Percentiles rank a stretch among this genome's conserved stretches.
phyloP scores from a whole-genome alignment of 2,113 vertebrate genomes.

The Opisthocomus hoazin region DNA sequence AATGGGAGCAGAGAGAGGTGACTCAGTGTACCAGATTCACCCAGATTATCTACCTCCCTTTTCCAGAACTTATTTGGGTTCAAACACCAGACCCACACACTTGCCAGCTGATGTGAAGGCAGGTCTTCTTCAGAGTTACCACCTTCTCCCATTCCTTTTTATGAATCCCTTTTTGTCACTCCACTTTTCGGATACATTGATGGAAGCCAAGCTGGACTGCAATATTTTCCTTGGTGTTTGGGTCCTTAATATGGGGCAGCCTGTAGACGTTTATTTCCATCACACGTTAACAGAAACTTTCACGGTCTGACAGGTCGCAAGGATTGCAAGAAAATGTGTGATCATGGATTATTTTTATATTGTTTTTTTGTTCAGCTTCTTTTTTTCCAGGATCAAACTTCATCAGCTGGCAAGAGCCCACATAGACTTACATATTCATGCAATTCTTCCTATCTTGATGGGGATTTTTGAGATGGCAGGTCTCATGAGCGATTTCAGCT shows the following conservation, averaged over 20 bases:
- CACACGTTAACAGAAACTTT: neutral
- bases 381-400: neutral
- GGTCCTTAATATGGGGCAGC: neutral
- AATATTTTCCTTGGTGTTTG: neutral
- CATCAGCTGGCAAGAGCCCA: neutral
- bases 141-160: neutral
- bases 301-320: neutral
- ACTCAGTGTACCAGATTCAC: neutral
- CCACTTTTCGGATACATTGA: neutral
- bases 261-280: neutral
- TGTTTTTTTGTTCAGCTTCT: neutral
- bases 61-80: neutral
- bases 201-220: neutral
- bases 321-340: neutral
- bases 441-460: neutral
- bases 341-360: no score
- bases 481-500: neutral
- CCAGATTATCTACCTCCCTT: neutral
- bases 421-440: neutral
- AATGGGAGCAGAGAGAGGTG: neutral
- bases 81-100: neutral
- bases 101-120: neutral
- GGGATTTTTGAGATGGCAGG: neutral
- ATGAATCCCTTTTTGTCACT: no score
- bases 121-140: neutral